A percentile compares a stretch with the other conserved stretches of the same genome.
phyloP scores from a whole-genome alignment of 2,797 vertebrate species.

The Urosaurus nigricauda region DNA sequence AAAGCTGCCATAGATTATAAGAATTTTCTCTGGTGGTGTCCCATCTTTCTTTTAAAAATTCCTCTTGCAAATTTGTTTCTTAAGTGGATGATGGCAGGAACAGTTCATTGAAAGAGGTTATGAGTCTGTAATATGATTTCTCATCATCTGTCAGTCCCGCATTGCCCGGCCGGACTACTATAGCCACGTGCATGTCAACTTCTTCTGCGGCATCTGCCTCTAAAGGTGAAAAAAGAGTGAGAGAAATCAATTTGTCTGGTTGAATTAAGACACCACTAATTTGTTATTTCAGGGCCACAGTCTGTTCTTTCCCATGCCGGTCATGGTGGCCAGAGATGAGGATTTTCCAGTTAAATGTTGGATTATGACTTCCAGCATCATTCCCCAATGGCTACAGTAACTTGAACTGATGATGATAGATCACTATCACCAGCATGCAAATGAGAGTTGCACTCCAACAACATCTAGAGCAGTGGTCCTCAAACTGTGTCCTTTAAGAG shows the following conservation, averaged over 20 bases:
- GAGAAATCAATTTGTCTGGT: not conserved
- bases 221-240: slow-evolving; percentile 66
- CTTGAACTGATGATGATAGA: not conserved
- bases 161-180: slow-evolving; percentile 94
- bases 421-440: too few relatives aligned
- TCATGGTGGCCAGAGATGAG: not conserved
- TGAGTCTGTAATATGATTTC: slow-evolving; percentile 86
- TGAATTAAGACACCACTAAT: not conserved
- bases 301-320: not conserved
- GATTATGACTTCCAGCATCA: not conserved
- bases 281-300: not conserved
- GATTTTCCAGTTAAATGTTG: not conserved
- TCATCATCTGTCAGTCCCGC: slow-evolving; percentile 93
- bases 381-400: not conserved
- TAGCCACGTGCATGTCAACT: slow-evolving; percentile 86
- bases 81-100: slow-evolving; percentile 77
- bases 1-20: slow-evolving; percentile 59
- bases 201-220: slow-evolving; percentile 95
- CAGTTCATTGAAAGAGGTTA: slow-evolving; percentile 91
- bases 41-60: slow-evolving; percentile 4
- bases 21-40: slow-evolving; percentile 16
- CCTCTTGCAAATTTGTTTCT: slow-evolving; percentile 27
- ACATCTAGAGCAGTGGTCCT: not conserved
- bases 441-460: not conserved
- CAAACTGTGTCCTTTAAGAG: too few relatives aligned